Percentiles rank a stretch among this genome's conserved stretches.
Evolutionary conservation across 1,140 invertebrate species (phyloP).

Genomic region (Diprion similis): DNA sequence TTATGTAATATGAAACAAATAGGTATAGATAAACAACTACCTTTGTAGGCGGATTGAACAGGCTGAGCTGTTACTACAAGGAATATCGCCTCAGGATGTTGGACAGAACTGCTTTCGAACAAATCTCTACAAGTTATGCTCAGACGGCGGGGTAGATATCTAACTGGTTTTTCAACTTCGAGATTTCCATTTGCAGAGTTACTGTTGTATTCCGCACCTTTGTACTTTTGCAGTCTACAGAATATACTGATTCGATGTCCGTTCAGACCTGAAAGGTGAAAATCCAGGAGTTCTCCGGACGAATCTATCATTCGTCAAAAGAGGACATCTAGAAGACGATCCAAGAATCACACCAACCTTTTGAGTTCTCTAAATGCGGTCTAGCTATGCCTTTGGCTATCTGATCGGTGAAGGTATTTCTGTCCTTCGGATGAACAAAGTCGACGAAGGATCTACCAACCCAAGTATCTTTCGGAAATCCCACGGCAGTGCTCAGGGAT

Average conservation of each 20-base stretch:
- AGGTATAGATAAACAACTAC: too few species aligned
- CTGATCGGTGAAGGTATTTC: conserved; percentile 67
- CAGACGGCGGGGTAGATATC: conserved; percentile 78
- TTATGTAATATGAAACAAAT: neutral
- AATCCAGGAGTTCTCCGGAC: neutral
- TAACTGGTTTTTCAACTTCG: conserved; percentile 61
- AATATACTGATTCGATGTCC: conserved; percentile 44
- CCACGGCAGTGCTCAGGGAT: conserved; percentile 73
- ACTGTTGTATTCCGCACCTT: conserved; percentile 62
- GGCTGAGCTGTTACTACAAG: conserved; percentile 75
- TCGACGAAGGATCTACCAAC: conserved; percentile 86
- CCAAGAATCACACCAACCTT: conserved; percentile 34
- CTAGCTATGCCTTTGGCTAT: conserved; percentile 61
- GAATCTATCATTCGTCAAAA: too few species aligned
- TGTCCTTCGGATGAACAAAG: conserved; percentile 82
- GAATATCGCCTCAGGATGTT: conserved; percentile 63
- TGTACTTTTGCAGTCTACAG: conserved; percentile 62
- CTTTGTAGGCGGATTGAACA: conserved; percentile 78
- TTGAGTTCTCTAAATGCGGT: conserved; percentile 37
- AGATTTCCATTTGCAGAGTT: conserved; percentile 61
- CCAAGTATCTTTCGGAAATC: conserved; percentile 85
- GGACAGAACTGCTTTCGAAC: conserved; percentile 47
- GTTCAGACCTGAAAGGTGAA: conserved; percentile 34
- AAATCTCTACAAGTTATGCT: conserved; percentile 73
- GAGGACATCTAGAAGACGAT: too few species aligned